Percentiles rank a stretch among this genome's conserved stretches.
Evolutionary conservation across 2,797 vertebrate species (phyloP).

Genomic region (Phalloptychus januarius): DNA sequence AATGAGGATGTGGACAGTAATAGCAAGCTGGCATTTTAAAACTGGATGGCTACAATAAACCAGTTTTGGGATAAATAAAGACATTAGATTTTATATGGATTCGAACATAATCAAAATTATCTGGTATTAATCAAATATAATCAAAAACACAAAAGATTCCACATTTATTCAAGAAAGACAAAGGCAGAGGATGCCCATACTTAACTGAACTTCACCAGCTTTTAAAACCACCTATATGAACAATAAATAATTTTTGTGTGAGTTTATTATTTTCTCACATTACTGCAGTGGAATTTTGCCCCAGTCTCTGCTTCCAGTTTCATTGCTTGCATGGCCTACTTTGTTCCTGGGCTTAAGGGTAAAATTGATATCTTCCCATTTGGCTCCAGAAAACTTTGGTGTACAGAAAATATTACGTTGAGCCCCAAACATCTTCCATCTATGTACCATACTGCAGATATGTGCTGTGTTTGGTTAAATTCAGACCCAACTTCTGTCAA

Average conservation of each 20-base stretch:
- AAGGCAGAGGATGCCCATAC: background rate
- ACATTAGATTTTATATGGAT: background rate
- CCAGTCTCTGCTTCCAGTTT: background rate
- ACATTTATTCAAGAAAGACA: background rate
- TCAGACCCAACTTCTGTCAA: background rate
- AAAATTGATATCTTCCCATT: background rate
- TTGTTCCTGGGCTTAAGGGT: background rate
- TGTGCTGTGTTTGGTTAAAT: background rate
- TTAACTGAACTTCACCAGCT: background rate
- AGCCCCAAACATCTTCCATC: background rate
- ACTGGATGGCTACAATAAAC: conserved; percentile 48
- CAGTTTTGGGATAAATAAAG: conserved; percentile 32
- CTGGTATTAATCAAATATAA: background rate
- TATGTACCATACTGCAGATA: background rate
- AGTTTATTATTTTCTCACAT: background rate
- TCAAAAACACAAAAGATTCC: background rate
- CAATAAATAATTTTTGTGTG: background rate
- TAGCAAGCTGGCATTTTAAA: conserved; percentile 30
- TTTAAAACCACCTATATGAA: background rate
- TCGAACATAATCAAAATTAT: background rate
- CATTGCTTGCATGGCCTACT: background rate
- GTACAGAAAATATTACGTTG: background rate
- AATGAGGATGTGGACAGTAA: conserved; percentile 23
- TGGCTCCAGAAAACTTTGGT: background rate
- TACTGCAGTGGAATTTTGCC: background rate